phyloP scores from a whole-genome alignment of 2,113 vertebrate genomes.

The Menura novaehollandiae region DNA sequence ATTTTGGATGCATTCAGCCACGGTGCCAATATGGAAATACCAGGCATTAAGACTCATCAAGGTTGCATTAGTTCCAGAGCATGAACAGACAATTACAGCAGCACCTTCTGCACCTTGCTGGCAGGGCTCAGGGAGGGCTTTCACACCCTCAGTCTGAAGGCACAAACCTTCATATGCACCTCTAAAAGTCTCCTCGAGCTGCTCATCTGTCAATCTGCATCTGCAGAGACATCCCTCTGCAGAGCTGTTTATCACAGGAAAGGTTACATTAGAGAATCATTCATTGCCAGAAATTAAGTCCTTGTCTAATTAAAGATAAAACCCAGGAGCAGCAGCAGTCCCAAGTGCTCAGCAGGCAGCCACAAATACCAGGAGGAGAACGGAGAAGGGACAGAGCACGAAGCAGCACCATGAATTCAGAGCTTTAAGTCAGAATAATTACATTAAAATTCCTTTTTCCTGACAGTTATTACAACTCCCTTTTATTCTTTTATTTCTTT shows the following conservation, averaged over 20 bases:
- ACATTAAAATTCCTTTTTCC: not conserved
- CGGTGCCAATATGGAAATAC: not conserved
- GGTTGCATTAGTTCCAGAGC: constrained; percentile 1
- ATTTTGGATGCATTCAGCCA: constrained; percentile 2
- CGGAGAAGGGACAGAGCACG: accelerated
- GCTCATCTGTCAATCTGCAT: not conserved
- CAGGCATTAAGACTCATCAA: constrained; percentile 12
- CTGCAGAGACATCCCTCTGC: constrained; percentile 16
- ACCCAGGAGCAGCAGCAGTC: not conserved
- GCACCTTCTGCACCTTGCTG: not conserved
- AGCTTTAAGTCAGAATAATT: not conserved
- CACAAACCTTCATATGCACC: constrained; percentile 21
- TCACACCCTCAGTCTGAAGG: not conserved
- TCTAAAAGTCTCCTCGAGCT: constrained; percentile 16
- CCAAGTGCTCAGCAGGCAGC: not conserved
- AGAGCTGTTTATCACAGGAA: constrained; percentile 22
- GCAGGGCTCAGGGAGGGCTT: not conserved
- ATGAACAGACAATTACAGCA: not conserved
- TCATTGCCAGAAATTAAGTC: constrained; percentile 18
- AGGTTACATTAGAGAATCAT: constrained; percentile 23
- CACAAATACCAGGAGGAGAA: not conserved
- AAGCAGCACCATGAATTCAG: not conserved
- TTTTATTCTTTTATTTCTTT: too few species aligned
- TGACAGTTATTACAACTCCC: not conserved
- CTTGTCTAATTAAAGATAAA: constrained; percentile 35